Base-by-base conservation (phyloP, 2,797 vertebrate species). In the Notamacropus eugenii region DNA sequence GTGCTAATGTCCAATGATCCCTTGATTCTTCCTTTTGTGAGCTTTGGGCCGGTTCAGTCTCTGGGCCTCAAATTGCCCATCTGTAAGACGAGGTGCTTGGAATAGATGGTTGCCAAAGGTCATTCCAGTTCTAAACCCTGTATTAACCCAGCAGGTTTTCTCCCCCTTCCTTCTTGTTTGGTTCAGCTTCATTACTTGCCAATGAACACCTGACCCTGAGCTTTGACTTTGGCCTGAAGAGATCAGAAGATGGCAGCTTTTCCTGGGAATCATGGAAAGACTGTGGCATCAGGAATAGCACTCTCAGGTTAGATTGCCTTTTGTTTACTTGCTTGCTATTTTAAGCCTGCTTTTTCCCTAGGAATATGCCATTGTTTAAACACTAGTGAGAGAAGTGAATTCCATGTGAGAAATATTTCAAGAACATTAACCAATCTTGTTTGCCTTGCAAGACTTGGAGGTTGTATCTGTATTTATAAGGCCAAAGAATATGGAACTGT, bases 371-470 rank as follows among this genome's bases (percentile, higher is more conserved):
- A 94, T 93, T 94, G 91, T 55, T 96, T 59, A 74, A 93, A 29
- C 54, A 95, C 92, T 96, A 95, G 92, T 96, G 94, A 93, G 96
- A 96, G 90, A 97, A 94, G 91, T 96, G 96, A 93, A 92, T 94
- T 90, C 90, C 93, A 94, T 40, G 58, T 90, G 96, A 98, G 54
- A 97, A 98, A 96, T 94, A 94, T 96, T 97, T 92, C 96, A 96
- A 97, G 95, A 97, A 96, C 97, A 96, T 95, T 97, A 97, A 97
- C 91, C 97, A 94, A 96, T 95, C 91, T 90, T 27, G 11, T n/a
- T 97, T 97, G 95, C 96, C 96, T 97, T 93, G 90, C 27, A 93
- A 90, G 91, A 67, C 90, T 92, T 74, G 67, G 91, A 67, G 90
- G 74, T 95, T 46, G 90, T 94, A 93, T 56, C 90, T 95, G 93